Evolutionary conservation across 2,113 vertebrate genomes (phyloP).

Genomic region (Anarrhichthys ocellatus): DNA sequence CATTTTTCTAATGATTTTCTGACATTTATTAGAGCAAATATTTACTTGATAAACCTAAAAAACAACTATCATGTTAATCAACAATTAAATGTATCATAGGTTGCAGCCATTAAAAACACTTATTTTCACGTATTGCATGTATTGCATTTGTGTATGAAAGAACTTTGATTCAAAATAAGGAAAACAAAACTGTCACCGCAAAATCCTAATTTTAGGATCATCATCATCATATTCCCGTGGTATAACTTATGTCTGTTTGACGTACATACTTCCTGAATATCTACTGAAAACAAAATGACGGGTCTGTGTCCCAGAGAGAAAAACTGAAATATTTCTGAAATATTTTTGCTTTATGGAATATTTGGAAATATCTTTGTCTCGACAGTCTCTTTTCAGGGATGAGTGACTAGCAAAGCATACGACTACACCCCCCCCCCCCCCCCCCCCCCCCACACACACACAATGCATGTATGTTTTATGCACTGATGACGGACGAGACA

Average conservation of each 20-base stretch:
- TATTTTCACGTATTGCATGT: background rate
- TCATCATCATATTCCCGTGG: background rate
- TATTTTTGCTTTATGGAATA: too few relatives aligned
- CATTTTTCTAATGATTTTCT: background rate
- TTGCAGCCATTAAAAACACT: background rate
- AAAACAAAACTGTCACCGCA: background rate
- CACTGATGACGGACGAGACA: conserved; percentile 34
- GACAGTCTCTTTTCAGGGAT: background rate
- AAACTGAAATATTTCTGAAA: background rate
- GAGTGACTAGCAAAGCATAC: conserved; percentile 11
- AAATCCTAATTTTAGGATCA: conserved; percentile 4
- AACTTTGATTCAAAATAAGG: background rate
- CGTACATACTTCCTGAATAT: background rate
- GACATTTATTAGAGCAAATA: background rate
- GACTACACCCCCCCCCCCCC: conserved; percentile 1
- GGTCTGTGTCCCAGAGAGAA: background rate
- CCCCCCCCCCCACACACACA: conserved; percentile 24
- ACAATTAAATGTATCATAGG: background rate
- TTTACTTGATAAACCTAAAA: background rate
- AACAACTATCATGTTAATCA: background rate
- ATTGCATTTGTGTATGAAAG: background rate
- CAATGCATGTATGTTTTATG: background rate
- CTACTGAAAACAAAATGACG: background rate
- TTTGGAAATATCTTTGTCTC: background rate
- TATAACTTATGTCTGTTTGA: background rate